Conservation (phyloP, 2,888 invertebrate species). For the Athrips mouffetella region DNA sequence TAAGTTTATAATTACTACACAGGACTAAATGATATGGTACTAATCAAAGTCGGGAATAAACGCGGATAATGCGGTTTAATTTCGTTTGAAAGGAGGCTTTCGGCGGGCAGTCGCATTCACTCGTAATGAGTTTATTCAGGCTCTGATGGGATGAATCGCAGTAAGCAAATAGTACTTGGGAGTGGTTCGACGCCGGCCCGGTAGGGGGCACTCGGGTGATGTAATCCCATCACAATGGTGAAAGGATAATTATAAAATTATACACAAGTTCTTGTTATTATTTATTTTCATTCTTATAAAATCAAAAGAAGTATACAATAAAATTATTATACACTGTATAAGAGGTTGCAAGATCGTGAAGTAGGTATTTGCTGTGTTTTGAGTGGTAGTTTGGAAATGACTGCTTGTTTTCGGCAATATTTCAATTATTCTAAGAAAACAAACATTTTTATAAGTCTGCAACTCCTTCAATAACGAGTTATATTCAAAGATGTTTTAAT, state of each 20-base stretch:
- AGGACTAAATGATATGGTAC: conserved; percentile 78
- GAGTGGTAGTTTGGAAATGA: no score
- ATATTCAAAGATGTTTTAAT: no score
- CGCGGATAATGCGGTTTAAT: conserved; percentile 75
- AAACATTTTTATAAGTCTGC: no score
- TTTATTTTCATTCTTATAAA: neutral
- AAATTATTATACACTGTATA: no score
- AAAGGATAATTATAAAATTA: conserved; percentile 27
- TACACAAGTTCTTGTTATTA: conserved; percentile 19
- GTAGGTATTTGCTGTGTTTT: no score
- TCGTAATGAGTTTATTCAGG: conserved; percentile 76
- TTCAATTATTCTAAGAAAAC: no score
- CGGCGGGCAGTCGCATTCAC: conserved; percentile 72
- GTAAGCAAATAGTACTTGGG: conserved; percentile 68
- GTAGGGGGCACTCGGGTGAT: conserved; percentile 22
- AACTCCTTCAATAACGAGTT: no score
- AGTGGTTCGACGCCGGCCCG: conserved; percentile 29
- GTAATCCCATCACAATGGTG: conserved; percentile 21
- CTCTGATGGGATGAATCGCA: conserved; percentile 74
- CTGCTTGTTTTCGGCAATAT: no score
- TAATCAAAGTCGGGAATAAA: conserved; percentile 75
- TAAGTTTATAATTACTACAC: conserved; percentile 66
- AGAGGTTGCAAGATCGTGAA: no score
- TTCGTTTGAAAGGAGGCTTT: conserved; percentile 73
- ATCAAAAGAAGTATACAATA: neutral